Evolutionary conservation across 2,113 vertebrate genomes (phyloP), one percentile per base, ranked within the genome.

Genomic region (Microcebus murinus): DNA sequence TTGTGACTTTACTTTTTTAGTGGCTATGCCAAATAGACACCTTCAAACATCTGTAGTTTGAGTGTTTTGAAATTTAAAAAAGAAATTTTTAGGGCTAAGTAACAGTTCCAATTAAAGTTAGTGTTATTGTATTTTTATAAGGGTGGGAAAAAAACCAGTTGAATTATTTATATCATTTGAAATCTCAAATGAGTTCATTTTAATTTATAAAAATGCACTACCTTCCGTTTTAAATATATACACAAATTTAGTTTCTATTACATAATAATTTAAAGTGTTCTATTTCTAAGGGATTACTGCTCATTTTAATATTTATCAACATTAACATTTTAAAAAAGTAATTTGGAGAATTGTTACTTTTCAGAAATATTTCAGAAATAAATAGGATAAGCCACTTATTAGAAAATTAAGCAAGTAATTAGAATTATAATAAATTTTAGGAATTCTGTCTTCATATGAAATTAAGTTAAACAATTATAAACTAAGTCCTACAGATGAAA

Each of bases 51-150:
- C 50, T 31, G 74, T 63, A 85, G 61, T 87, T 74, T 36, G 65
- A 88, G 20, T 90, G 34, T 93, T 83, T 93, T 70, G 29, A 97
- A 89, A 55, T 80, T 70, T 88, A 94, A 92, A 91, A 48, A 71
- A 83, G 31, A 85, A 82, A 71, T 81, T 61, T 92, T 90, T 71
- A 71, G 34, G 59, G 10, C 25, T 76, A 21, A 50, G 12, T 70
- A 90, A 83, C 45, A 82, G 2, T 71, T n/a, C 85, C 36, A 67
- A 4, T 87, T 74, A 65, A 80, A 83, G 21, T 84, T 93, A 68
- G 20, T 87, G 25, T 74, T 96, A 45, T 27, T 86, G 39, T 81
- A 25, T 79, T 4, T 4, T 74, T 95, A 36, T 77, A 59, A 90
- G 31, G 39, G 29, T 50, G 52, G 42, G 6, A 8, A 61, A 76